Evolutionary conservation across 2,888 invertebrate species (phyloP).

Genomic region (Tribolium freemani): DNA sequence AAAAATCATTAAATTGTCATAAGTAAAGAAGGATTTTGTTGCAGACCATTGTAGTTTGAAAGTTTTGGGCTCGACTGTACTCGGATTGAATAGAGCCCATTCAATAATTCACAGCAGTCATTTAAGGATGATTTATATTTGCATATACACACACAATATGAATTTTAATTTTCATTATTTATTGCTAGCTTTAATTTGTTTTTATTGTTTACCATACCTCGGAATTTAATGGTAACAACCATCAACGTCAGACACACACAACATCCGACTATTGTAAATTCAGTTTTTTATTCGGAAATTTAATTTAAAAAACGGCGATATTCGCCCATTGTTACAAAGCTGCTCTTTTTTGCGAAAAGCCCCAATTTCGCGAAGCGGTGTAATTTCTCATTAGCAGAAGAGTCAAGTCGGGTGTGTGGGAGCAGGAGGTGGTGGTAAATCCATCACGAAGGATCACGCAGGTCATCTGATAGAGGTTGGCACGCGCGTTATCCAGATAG

Average conservation of each 20-base stretch:
- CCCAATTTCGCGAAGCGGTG: conserved; percentile 3
- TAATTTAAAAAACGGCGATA: neutral
- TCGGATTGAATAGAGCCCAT: neutral
- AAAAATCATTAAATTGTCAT: too few species aligned
- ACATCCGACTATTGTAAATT: neutral
- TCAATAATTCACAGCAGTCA: neutral
- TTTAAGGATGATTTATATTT: conserved; percentile 21
- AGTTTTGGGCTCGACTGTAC: neutral
- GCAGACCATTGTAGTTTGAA: too few species aligned
- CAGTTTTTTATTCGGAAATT: neutral
- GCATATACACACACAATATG: conserved; percentile 12
- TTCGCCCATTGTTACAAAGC: too few species aligned
- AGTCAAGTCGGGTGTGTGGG: conserved; percentile 32
- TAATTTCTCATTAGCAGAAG: conserved; percentile 40
- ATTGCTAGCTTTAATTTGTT: conserved; percentile 53
- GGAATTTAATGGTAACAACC: conserved; percentile 49
- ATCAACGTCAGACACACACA: conserved; percentile 55
- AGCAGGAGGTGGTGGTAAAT: conserved; percentile 55
- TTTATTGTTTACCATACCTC: conserved; percentile 49
- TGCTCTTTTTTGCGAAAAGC: neutral
- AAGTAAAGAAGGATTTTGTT: too few species aligned
- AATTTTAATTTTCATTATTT: conserved; percentile 52
- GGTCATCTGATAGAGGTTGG: conserved; percentile 66
- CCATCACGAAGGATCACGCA: conserved; percentile 64
- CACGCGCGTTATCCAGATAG: conserved; percentile 64